Evolutionary conservation across 2,888 invertebrate genomes (phyloP).

Genomic region (Erebia epiphron): DNA sequence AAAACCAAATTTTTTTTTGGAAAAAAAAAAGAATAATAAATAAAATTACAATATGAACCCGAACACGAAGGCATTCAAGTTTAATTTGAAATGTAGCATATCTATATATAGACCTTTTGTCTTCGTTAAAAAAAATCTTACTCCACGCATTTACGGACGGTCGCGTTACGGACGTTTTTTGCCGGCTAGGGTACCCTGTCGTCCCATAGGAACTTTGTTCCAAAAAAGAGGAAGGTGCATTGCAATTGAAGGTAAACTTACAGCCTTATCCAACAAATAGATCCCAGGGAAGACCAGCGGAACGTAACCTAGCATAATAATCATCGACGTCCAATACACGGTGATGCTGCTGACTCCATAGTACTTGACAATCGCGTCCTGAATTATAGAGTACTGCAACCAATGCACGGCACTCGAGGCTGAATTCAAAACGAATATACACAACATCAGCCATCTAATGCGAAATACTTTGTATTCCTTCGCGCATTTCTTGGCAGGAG

Average conservation of each 20-base stretch:
- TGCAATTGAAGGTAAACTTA: neutral
- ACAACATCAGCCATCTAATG: conserved; percentile 92
- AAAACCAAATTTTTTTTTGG: no score
- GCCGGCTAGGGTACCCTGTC: no score
- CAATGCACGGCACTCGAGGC: conserved; percentile 97
- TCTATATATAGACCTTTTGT: no score
- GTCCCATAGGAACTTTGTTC: no score
- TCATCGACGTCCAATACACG: conserved; percentile 98
- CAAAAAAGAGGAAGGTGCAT: neutral
- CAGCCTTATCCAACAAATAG: neutral
- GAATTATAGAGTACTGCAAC: conserved; percentile 98
- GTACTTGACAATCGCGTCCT: conserved; percentile 90
- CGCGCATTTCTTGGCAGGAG: conserved; percentile 61
- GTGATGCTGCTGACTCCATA: conserved; percentile 87
- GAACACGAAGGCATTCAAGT: no score
- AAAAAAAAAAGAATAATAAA: no score
- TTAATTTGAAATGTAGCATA: no score
- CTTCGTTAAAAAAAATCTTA: no score
- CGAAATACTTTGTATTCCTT: conserved; percentile 87
- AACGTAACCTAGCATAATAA: conserved; percentile 95
- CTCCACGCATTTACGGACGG: no score
- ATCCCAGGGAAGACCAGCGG: neutral
- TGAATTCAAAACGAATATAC: conserved; percentile 94
- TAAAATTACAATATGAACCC: no score
- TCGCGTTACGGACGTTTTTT: no score